These are phyloP conservation scores for Amblyopsis hoosieri DNA, from an alignment of 2,797 vertebrate genomes.

Conservation along the genomic window DNA sequence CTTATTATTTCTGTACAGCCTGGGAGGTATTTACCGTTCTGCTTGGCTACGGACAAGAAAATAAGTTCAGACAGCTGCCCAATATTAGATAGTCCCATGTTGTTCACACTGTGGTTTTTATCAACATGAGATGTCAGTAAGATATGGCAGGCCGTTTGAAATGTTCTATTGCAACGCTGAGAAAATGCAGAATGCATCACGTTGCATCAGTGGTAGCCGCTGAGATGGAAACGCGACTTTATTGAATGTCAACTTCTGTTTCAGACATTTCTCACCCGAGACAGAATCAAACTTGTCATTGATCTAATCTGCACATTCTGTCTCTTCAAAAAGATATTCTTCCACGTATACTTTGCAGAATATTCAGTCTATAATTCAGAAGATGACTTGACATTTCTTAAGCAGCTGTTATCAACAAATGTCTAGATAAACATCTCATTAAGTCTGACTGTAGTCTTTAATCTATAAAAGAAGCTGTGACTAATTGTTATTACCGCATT, in stretches of 20 bases:
- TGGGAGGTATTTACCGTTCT: slow-evolving; percentile 56
- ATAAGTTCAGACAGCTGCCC: slow-evolving; percentile 32
- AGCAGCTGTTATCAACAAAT: slow-evolving; percentile 49
- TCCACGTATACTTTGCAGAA: background rate
- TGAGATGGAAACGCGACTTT: slow-evolving; percentile 32
- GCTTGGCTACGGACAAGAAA: slow-evolving; percentile 41
- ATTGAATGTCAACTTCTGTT: slow-evolving; percentile 2
- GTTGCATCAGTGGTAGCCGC: slow-evolving; percentile 32
- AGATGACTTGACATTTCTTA: slow-evolving; percentile 32
- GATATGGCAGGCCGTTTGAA: slow-evolving; percentile 35
- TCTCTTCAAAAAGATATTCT: slow-evolving; percentile 51
- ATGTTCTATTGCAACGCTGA: slow-evolving; percentile 41
- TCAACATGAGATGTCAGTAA: slow-evolving; percentile 37
- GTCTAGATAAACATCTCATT: slow-evolving; percentile 48
- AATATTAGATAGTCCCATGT: slow-evolving; percentile 22
- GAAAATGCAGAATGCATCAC: slow-evolving; percentile 47
- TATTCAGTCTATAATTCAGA: slow-evolving; percentile 38
- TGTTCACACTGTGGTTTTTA: slow-evolving; percentile 31
- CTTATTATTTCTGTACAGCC: slow-evolving; percentile 39
- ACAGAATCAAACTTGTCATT: slow-evolving; percentile 33
- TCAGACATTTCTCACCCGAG: slow-evolving; percentile 22
- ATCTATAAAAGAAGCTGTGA: slow-evolving; percentile 40
- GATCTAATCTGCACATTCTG: slow-evolving; percentile 46
- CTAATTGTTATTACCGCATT: slow-evolving; percentile 19
- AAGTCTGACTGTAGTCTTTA: slow-evolving; percentile 25